Conservation (phyloP, 2,113 vertebrate species). For the Tyto alba region DNA sequence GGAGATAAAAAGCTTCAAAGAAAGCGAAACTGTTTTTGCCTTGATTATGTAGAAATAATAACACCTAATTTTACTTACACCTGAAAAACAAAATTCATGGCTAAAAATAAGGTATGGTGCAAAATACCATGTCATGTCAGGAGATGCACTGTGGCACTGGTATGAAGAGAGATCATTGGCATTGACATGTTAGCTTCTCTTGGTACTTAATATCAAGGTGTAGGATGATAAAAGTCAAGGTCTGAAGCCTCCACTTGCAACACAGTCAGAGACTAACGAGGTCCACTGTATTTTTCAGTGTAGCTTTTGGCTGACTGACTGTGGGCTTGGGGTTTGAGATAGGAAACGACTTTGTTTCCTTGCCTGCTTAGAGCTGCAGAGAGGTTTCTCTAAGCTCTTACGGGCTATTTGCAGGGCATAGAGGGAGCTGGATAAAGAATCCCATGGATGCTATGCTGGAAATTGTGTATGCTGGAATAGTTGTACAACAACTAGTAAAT, state of each 20-base stretch:
- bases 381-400: background rate
- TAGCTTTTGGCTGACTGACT: background rate
- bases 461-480: background rate
- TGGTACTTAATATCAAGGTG: accelerated
- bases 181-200: background rate
- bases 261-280: accelerated
- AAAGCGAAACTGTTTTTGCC: constrained; percentile 39
- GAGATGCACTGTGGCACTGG: background rate
- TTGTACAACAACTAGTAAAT: background rate
- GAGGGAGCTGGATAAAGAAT: background rate
- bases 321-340: background rate
- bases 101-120: background rate
- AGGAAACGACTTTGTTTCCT: background rate
- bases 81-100: background rate
- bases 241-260: background rate
- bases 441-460: background rate
- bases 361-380: background rate
- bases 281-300: background rate
- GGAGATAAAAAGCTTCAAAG: constrained; percentile 65
- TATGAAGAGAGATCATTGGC: accelerated
- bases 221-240: background rate
- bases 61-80: background rate
- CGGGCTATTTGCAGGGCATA: accelerated
- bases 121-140: accelerated
- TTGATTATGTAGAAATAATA: constrained; percentile 35